Conservation (phyloP, 2,113 vertebrate genomes). For the Aphelocoma coerulescens region DNA sequence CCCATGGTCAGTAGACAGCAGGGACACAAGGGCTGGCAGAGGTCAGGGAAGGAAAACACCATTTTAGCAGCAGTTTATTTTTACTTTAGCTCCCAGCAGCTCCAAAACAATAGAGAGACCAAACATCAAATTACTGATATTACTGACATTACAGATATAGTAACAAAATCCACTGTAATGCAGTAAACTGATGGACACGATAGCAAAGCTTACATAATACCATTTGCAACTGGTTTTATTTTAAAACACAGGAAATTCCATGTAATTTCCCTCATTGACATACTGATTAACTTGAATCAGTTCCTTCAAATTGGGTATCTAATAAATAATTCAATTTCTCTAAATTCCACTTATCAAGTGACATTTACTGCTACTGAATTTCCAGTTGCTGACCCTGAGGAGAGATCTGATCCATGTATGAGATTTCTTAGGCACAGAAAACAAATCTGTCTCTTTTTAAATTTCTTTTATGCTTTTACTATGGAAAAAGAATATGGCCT, state of each 20-base stretch:
- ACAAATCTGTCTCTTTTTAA: not conserved
- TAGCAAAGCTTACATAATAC: not conserved
- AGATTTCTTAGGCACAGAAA: not conserved
- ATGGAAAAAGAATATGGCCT: not conserved
- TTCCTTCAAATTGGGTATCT: not conserved
- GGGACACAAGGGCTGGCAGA: not conserved
- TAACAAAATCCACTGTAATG: not conserved
- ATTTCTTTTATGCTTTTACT: not conserved
- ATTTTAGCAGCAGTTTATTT: not conserved
- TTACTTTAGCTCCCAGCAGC: not conserved
- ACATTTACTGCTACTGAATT: not conserved
- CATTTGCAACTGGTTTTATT: not conserved
- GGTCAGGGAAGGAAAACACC: not conserved
- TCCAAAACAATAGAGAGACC: not conserved
- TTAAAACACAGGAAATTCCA: not conserved
- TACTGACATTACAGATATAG: not conserved
- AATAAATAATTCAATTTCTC: conserved; percentile 20
- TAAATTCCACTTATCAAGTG: conserved; percentile 1
- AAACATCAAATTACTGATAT: not conserved
- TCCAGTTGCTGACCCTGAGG: not conserved
- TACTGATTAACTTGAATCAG: not conserved
- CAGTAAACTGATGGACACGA: not conserved
- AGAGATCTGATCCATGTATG: not conserved
- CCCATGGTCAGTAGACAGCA: not conserved
- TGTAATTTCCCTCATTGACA: not conserved